phyloP scores from a whole-genome alignment of 1,140 invertebrate species.

The Bombus superbus region DNA sequence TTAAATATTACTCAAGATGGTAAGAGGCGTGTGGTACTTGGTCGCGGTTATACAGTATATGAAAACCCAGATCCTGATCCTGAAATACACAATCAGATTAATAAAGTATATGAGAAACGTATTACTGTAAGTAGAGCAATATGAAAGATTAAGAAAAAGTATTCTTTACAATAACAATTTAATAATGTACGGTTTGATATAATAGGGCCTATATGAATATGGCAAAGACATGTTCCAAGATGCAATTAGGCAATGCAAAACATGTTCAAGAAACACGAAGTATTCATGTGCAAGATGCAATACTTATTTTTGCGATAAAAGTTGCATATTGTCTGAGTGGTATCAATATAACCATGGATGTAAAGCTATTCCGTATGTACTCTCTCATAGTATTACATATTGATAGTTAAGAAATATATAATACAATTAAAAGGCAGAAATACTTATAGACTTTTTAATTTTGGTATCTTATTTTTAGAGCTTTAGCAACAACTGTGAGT shows the following conservation, averaged over 20 bases:
- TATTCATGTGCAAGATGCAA: slow-evolving; percentile 70
- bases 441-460: not conserved
- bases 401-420: not conserved
- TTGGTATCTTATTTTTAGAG: slow-evolving; percentile 6
- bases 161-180: slow-evolving; percentile 29
- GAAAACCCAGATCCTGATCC: slow-evolving; percentile 67
- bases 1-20: slow-evolving; percentile 69
- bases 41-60: slow-evolving; percentile 75
- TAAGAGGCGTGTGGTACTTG: slow-evolving; percentile 71
- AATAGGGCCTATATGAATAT: slow-evolving; percentile 72
- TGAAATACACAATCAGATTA: slow-evolving; percentile 54
- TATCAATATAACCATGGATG: slow-evolving; percentile 71
- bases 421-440: not conserved
- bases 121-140: slow-evolving; percentile 51
- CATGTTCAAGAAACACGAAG: slow-evolving; percentile 65
- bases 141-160: not conserved
- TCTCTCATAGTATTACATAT: not conserved
- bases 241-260: slow-evolving; percentile 64
- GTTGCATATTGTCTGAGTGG: slow-evolving; percentile 76
- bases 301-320: slow-evolving; percentile 72
- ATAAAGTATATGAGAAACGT: slow-evolving; percentile 69
- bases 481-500: not conserved
- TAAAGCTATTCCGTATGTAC: slow-evolving; percentile 70
- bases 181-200: slow-evolving; percentile 29
- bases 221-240: slow-evolving; percentile 50